These are phyloP conservation scores for Spilosoma lubricipeda DNA, from an alignment of 2,888 invertebrate species.

Conservation along the genomic window DNA sequence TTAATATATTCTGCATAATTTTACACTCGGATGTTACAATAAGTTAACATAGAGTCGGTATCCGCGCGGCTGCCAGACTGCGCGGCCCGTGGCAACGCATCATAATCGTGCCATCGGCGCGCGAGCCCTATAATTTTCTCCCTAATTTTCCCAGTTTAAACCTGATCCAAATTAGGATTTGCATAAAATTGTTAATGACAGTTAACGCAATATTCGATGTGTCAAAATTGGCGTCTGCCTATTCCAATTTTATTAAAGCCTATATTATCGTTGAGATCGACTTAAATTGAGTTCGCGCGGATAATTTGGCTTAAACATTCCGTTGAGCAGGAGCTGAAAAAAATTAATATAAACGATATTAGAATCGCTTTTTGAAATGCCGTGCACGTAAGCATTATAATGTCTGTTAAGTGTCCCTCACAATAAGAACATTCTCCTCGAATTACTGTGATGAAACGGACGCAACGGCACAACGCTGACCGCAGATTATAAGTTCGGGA, in stretches of 20 bases:
- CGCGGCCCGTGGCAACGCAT: conserved; percentile 64
- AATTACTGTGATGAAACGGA: conserved; percentile 35
- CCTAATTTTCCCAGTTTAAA: conserved; percentile 79
- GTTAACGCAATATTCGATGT: conserved; percentile 76
- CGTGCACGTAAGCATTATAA: conserved; percentile 50
- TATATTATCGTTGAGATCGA: conserved; percentile 66
- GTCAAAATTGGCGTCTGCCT: conserved; percentile 75
- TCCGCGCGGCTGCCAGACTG: conserved; percentile 46
- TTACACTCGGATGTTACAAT: conserved; percentile 50
- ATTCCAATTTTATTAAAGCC: conserved; percentile 66
- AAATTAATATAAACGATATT: conserved; percentile 59
- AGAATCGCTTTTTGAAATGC: conserved; percentile 53
- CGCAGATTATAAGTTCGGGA: conserved; percentile 41
- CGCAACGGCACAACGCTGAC: conserved; percentile 32
- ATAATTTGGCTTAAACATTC: conserved; percentile 64
- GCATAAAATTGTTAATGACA: conserved; percentile 83
- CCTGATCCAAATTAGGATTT: conserved; percentile 80
- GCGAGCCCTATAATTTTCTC: conserved; percentile 78
- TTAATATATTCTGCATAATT: conserved; percentile 50
- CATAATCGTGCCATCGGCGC: conserved; percentile 75
- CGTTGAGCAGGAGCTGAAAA: conserved; percentile 63
- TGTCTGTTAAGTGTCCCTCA: conserved; percentile 43
- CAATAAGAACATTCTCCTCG: conserved; percentile 38
- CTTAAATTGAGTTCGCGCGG: conserved; percentile 61
- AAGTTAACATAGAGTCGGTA: conserved; percentile 43